phyloP scores from a whole-genome alignment of 1,140 invertebrate genomes.

The Diabrotica virgifera region DNA sequence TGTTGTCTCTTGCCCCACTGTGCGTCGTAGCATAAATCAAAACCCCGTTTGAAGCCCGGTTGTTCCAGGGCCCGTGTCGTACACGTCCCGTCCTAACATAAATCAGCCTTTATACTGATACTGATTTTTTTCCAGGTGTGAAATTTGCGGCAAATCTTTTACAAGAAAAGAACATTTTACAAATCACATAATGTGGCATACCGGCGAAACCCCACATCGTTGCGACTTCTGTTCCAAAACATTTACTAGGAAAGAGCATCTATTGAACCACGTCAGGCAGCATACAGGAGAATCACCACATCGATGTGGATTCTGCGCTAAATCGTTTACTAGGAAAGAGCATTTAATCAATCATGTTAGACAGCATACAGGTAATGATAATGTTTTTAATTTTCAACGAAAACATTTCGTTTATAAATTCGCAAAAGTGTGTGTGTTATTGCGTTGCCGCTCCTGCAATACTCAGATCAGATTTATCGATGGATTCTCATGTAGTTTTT shows the following conservation, averaged over 20 bases:
- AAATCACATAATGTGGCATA: slow-evolving; percentile 84
- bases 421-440: too few relatives aligned
- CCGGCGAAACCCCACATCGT: slow-evolving; percentile 82
- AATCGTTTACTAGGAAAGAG: slow-evolving; percentile 79
- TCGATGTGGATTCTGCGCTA: slow-evolving; percentile 76
- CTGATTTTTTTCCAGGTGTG: slow-evolving; percentile 59
- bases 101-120: too few relatives aligned
- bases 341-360: slow-evolving; percentile 78
- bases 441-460: too few relatives aligned
- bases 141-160: slow-evolving; percentile 84
- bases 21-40: too few relatives aligned
- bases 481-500: too few relatives aligned
- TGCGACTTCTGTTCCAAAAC: slow-evolving; percentile 82
- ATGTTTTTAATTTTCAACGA: too few relatives aligned
- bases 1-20: too few relatives aligned
- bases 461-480: too few relatives aligned
- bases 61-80: too few relatives aligned
- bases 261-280: slow-evolving; percentile 78
- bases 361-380: slow-evolving; percentile 76
- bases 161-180: slow-evolving; percentile 82
- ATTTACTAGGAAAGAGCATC: slow-evolving; percentile 78
- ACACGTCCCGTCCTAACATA: too few relatives aligned
- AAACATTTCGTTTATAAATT: too few relatives aligned
- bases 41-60: too few relatives aligned
- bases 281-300: slow-evolving; percentile 80